Percentiles rank a stretch among this genome's conserved stretches.
Conservation (phyloP, 1,140 invertebrate species). For the Brachionus asplanchnoidis region DNA sequence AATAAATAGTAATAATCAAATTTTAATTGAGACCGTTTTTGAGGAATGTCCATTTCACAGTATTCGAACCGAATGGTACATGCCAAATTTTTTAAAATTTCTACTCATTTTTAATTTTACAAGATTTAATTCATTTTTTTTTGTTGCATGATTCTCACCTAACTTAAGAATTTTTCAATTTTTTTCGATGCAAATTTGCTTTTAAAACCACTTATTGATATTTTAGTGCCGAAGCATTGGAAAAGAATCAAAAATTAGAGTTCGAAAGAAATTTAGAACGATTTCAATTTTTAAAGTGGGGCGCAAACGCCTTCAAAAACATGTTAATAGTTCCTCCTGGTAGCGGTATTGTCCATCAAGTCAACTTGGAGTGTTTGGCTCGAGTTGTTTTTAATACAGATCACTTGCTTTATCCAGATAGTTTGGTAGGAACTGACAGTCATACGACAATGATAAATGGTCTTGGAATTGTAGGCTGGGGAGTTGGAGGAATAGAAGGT, state of each 20-base stretch:
- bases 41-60: slow-evolving; percentile 59
- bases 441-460: slow-evolving; percentile 99
- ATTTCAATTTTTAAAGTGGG: slow-evolving; percentile 95
- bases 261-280: slow-evolving; percentile 92
- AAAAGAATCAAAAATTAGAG: slow-evolving; percentile 89
- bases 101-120: slow-evolving; percentile 26
- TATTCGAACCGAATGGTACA: slow-evolving; percentile 56
- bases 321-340: slow-evolving; percentile 96
- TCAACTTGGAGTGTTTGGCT: slow-evolving; percentile 90
- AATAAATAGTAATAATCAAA: slow-evolving; percentile 42
- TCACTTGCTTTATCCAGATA: slow-evolving; percentile 78
- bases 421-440: slow-evolving; percentile 94
- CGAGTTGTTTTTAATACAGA: slow-evolving; percentile 79
- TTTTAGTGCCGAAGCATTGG: slow-evolving; percentile 74
- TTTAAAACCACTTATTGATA: neutral
- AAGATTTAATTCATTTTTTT: neutral
- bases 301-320: slow-evolving; percentile 85
- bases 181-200: neutral
- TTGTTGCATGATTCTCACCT: neutral
- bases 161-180: neutral
- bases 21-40: slow-evolving; percentile 45
- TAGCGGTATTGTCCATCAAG: slow-evolving; percentile 95
- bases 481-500: slow-evolving; percentile 69
- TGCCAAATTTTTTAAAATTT: slow-evolving; percentile 44
- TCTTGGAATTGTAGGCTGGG: slow-evolving; percentile 67